Evolutionary conservation across 1,140 invertebrate species (phyloP), one percentile per base, ranked within the genome.

Genomic region (Lasaia peninsularis): DNA sequence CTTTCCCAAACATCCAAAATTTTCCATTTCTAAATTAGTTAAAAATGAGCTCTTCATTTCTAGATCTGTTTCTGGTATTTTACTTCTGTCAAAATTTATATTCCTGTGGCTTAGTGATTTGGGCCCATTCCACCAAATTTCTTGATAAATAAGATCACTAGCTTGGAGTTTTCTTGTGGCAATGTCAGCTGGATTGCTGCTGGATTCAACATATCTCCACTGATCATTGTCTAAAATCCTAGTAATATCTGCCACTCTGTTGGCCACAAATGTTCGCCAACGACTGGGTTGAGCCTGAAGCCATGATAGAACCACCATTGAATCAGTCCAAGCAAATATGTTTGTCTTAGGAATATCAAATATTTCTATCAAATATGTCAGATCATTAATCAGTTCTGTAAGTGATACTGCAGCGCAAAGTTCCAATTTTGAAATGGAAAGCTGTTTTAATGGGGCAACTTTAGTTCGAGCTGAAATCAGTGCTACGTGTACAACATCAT

Each of bases 301-400:
- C 79, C 78, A 75, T 2, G 63, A 53, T 14, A 71, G 55, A 7
- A 62, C 61, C 1, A 75, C 61, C 35, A 51, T 70, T 11, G 86
- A 88, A 56, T 90, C 85, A 1, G 72, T 76, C 72, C 78, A 89
- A 34, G 78, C 81, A 54, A 53, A 75, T 11, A 75, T 60, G 5
- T 73, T 50, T 1, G 56, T 40, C 37, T 77, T 66, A 14, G 65
- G 56, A 40, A 79, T 60, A n/a, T 67, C 57, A 10, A 86, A 66
- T 24, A 67, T 24, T 2, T 65, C 40, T 11, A n/a, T n/a, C n/a
- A n/a, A n/a, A n/a, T n/a, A n/a, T n/a, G 48, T 10, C 0, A 71
- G 7, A 16, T 60, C 63, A 10, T 51, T 48, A 0, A 77, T 7
- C 6, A 74, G 9, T 52, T 69, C 37, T 32, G 67, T 44, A 1